Base-by-base conservation (phyloP, 2,113 vertebrate species). In the Phalacrocorax brasilianus region DNA sequence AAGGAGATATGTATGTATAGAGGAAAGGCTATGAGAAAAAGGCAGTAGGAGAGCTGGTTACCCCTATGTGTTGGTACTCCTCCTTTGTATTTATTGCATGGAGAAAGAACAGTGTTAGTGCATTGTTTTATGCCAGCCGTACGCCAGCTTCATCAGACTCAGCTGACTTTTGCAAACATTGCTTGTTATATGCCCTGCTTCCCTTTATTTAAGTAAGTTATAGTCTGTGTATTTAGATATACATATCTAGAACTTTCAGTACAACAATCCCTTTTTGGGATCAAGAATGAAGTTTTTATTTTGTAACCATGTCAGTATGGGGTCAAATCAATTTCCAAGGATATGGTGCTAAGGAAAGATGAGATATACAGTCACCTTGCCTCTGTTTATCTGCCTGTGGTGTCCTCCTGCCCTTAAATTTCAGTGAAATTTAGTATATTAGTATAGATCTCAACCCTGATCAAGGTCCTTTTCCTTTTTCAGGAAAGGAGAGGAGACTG, bases 151-250 rank as follows among this genome's bases (percentile, higher is more conserved):
- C 35, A 30, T 52, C 66, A 56, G 18, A 58, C 13, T 53, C 9
- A 27, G 22, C 2, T 73, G 23, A 73, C 26, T 85, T 87, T 28
- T 19, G 3, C 11, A 73, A 91, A 77, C 8, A 32, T 20, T 33
- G 56, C 8, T 72, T 50, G 24, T 53, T 78, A 23, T 32, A 33
- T 61, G 16, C 12, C 40, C 22, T 55, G 6, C 14, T 14, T 75
- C 14, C 12, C 4, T 2, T 84, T 87, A 73, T 56, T 50, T 74
- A 81, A 77, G 30, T 63, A n/a, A 77, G 52, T 21, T 42, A 44
- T 9, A 52, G 20, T 16, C 32, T 82, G 11, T 0, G 0, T 42
- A 42, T 65, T 49, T 62, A 53, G 2, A 11, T 32, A 45, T 6
- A 16, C 55, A 6, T 35, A 21, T 56, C 6, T 70, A 62, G 19